Base-by-base conservation (phyloP, 2,113 vertebrate genomes). In the Eptesicus fuscus region DNA sequence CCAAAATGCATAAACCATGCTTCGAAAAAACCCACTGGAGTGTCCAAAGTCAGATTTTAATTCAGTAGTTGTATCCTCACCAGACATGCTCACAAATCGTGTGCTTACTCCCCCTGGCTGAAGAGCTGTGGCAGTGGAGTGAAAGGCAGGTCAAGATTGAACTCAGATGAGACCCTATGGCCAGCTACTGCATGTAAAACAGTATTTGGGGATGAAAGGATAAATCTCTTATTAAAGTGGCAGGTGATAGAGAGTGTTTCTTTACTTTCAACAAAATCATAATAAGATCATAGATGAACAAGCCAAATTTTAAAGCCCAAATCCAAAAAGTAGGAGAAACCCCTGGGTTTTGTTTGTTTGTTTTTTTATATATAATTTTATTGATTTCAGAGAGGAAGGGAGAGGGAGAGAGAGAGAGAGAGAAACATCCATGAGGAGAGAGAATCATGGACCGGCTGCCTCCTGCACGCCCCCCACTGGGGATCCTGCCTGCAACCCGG, bases 301-400 rank as follows among this genome's bases (percentile, higher is more conserved):
- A 17, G 18, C 1, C 7, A 78, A 83, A 80, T 44, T 91, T 79
- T 93, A 87, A 95, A 96, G 85, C 9, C 14, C 12, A 37, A 96
- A 88, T 85, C 11, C 16, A 83, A 83, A 94, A 80, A 37, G 16
- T 35, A 8, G 6, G 9, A 69, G 22, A 42, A 77, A 82, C 65
- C 13, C 17, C 14, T 18, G 30, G 7, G 6, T 1, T 4, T n/a
- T n/a, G n/a, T n/a, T n/a, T n/a, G n/a, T n/a, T n/a, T n/a, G n/a
- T n/a, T n/a, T n/a, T n/a, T n/a, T n/a, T n/a, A n/a, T n/a, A n/a
- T n/a, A n/a, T n/a, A n/a, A n/a, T n/a, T n/a, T n/a, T n/a, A n/a
- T n/a, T n/a, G n/a, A n/a, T n/a, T n/a, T n/a, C n/a, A n/a, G n/a
- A n/a, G n/a, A n/a, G n/a, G n/a, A n/a, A n/a, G n/a, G n/a, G n/a